phyloP scores from a whole-genome alignment of 1,140 invertebrate species.

The Cydia amplana region DNA sequence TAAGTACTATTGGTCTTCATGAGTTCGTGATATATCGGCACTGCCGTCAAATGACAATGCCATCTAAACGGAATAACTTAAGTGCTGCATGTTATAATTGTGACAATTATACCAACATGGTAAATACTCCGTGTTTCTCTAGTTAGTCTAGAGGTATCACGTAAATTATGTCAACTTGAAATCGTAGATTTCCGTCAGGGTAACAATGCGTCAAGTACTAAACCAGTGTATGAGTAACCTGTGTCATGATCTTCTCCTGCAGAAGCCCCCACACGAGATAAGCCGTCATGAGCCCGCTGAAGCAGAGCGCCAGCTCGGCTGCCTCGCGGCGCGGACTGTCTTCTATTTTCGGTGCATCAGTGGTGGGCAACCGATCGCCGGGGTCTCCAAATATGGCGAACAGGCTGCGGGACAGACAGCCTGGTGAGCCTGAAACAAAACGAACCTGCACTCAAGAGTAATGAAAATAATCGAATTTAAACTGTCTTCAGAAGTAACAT shows the following conservation, averaged over 20 bases:
- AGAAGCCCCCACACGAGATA: constrained; percentile 97
- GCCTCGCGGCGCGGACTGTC: constrained; percentile 34
- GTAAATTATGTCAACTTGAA: too few species aligned
- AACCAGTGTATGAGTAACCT: constrained; percentile 68
- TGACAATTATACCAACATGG: too few species aligned
- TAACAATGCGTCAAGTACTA: background rate
- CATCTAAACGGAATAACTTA: too few species aligned
- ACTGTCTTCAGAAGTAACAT: too few species aligned
- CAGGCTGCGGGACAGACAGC: constrained; percentile 47
- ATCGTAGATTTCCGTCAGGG: too few species aligned
- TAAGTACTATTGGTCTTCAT: too few species aligned
- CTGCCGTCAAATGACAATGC: too few species aligned
- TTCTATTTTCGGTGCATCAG: constrained; percentile 45
- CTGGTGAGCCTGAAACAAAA: constrained; percentile 43
- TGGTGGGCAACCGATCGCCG: constrained; percentile 59
- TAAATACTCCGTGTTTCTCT: too few species aligned
- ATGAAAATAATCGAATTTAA: too few species aligned
- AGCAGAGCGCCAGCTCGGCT: constrained; percentile 83
- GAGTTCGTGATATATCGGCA: too few species aligned
- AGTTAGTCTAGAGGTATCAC: too few species aligned
- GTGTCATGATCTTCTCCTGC: constrained; percentile 96
- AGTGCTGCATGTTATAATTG: too few species aligned
- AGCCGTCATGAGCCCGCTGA: constrained; percentile 92
- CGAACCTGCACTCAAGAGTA: background rate
- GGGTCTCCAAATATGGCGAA: constrained; percentile 60